These are phyloP conservation scores for Procambarus virginalis DNA, from an alignment of 1,140 invertebrate species.

Conservation along the genomic window DNA sequence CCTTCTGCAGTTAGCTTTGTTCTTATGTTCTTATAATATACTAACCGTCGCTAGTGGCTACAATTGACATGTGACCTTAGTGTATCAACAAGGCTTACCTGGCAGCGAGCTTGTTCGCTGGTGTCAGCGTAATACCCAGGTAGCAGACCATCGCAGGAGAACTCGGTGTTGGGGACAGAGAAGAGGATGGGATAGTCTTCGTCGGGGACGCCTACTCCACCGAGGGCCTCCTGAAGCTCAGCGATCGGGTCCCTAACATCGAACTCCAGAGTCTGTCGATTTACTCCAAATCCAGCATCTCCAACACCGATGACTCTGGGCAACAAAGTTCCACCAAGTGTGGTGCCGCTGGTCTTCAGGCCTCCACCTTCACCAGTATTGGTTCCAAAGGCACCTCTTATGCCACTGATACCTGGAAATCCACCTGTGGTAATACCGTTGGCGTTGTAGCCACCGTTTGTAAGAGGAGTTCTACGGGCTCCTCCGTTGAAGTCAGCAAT, in stretches of 20 bases:
- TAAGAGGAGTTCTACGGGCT: not conserved
- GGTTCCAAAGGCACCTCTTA: no score
- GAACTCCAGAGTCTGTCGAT: not conserved
- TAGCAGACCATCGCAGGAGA: conserved; percentile 24
- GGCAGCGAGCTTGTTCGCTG: conserved; percentile 21
- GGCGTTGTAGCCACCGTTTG: not conserved
- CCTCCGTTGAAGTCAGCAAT: not conserved
- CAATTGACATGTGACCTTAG: no score
- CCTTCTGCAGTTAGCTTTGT: no score
- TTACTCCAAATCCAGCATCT: not conserved
- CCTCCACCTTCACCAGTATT: not conserved
- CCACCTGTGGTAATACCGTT: not conserved
- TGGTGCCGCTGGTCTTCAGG: not conserved
- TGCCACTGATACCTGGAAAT: not conserved
- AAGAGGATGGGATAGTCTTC: conserved; percentile 72
- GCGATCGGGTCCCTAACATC: not conserved
- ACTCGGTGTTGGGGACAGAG: conserved; percentile 72
- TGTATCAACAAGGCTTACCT: not conserved
- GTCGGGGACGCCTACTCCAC: conserved; percentile 72
- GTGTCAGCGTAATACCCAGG: conserved; percentile 48
- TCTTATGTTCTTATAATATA: no score
- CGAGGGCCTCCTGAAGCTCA: not conserved
- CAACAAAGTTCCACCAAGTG: no score
- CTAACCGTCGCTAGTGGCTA: no score
- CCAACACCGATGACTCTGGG: not conserved